phyloP scores from a whole-genome alignment of 2,113 vertebrate species.

The Rhinolophus sinicus region DNA sequence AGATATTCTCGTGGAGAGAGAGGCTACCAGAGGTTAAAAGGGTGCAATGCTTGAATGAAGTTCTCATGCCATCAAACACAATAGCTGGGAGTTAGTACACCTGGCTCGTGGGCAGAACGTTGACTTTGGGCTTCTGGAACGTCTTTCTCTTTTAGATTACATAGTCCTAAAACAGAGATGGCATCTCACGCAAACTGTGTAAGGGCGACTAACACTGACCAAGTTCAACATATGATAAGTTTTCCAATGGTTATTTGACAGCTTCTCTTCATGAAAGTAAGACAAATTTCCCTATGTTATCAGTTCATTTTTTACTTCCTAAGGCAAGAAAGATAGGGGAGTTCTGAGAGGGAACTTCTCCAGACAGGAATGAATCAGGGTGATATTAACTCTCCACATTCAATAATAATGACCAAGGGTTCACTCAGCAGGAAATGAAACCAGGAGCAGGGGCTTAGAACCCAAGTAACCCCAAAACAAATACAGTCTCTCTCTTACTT shows the following conservation, averaged over 20 bases:
- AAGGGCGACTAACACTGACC: not conserved
- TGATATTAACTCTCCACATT: not conserved
- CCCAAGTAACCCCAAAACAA: not conserved
- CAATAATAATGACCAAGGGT: not conserved
- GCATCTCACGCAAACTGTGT: not conserved
- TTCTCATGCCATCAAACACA: not conserved
- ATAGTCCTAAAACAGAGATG: not conserved
- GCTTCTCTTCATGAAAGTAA: slow-evolving; percentile 45
- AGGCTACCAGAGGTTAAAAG: not conserved
- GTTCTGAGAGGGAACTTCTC: not conserved
- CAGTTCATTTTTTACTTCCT: slow-evolving; percentile 36
- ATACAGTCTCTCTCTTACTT: not conserved
- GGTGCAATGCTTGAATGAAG: not conserved
- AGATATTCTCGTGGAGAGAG: not conserved
- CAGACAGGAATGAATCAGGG: not conserved
- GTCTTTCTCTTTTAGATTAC: not conserved
- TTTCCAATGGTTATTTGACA: not conserved
- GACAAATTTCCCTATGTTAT: not conserved
- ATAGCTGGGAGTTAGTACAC: not conserved
- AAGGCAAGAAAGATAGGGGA: not conserved
- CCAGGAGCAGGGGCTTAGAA: not conserved
- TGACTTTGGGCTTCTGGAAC: not conserved
- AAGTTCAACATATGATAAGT: not conserved
- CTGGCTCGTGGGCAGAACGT: not conserved
- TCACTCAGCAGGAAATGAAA: slow-evolving; percentile 9